These are phyloP conservation scores for Scrobipalpa costella DNA, from an alignment of 2,888 invertebrate genomes.

Conservation along the genomic window DNA sequence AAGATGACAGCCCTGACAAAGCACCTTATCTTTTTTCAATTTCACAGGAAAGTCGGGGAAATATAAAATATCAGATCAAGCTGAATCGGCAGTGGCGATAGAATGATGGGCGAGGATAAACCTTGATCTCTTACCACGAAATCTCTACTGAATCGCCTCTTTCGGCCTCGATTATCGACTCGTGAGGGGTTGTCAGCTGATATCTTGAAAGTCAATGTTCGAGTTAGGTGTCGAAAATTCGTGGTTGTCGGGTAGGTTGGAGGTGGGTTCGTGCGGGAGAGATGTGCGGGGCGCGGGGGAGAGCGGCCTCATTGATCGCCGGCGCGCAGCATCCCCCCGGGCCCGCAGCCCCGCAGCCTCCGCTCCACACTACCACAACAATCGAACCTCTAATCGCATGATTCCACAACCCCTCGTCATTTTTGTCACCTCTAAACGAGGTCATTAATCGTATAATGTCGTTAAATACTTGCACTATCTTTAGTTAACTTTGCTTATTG, in stretches of 20 bases:
- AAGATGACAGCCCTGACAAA: not conserved
- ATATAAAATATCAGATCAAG: constrained; percentile 33
- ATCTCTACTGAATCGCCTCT: constrained; percentile 24
- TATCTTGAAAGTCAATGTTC: constrained; percentile 58
- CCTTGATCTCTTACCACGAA: constrained; percentile 32
- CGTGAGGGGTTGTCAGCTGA: constrained; percentile 44
- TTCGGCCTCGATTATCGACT: constrained; percentile 25
- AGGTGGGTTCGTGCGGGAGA: constrained; percentile 36
- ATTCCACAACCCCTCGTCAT: constrained; percentile 49
- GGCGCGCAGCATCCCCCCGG: constrained; percentile 65
- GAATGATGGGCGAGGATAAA: constrained; percentile 30
- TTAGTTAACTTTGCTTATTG: not conserved
- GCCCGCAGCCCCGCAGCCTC: constrained; percentile 50
- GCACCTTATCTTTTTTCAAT: not conserved
- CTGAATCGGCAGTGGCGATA: constrained; percentile 33
- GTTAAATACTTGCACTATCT: not conserved
- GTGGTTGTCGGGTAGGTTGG: constrained; percentile 59
- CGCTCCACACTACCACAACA: constrained; percentile 59
- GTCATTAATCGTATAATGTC: not conserved
- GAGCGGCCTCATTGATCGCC: constrained; percentile 73
- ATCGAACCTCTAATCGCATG: constrained; percentile 54
- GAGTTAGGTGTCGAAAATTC: constrained; percentile 58
- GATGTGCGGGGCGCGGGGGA: constrained; percentile 41
- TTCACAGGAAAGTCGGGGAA: constrained; percentile 5
- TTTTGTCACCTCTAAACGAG: constrained; percentile 39